A percentile compares a stretch with the other conserved stretches of the same genome.
These are phyloP conservation scores for Heliopora coerulea DNA, from an alignment of 92 coral and sea anemone species.

Conservation along the genomic window DNA sequence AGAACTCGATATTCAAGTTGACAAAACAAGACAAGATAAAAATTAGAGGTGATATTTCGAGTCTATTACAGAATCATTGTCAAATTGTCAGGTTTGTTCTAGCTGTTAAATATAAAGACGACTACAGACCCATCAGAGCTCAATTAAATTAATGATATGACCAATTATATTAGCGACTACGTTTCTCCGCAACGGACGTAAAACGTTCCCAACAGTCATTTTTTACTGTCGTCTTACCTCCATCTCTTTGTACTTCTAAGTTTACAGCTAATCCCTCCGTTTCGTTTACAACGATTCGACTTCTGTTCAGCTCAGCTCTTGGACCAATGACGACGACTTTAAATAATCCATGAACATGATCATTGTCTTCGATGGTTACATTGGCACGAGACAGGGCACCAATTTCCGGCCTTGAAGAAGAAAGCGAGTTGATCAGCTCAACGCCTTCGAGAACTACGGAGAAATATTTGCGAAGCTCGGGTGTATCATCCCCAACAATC, in stretches of 20 bases:
- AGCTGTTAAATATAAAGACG: too few relatives aligned
- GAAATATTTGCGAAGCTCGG: conserved; percentile 80
- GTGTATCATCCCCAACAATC: conserved; percentile 66
- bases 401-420: conserved; percentile 58
- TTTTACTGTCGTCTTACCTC: conserved; percentile 55
- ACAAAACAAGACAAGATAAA: too few relatives aligned
- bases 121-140: too few relatives aligned
- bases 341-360: conserved; percentile 84
- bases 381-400: conserved; percentile 57
- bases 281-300: conserved; percentile 69
- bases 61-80: too few relatives aligned
- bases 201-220: too few relatives aligned
- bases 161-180: too few relatives aligned
- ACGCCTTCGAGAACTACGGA: conserved; percentile 64
- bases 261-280: conserved; percentile 51
- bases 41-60: too few relatives aligned
- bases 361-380: conserved; percentile 79
- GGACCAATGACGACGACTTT: conserved; percentile 62
- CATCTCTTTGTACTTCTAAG: conserved; percentile 65
- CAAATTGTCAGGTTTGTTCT: too few relatives aligned
- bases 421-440: conserved; percentile 54
- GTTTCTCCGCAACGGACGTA: too few relatives aligned
- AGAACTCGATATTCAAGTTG: too few relatives aligned
- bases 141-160: too few relatives aligned
- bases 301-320: conserved; percentile 62